Evolutionary conservation across 2,888 invertebrate species (phyloP).

Genomic region (Gortyna flavago): DNA sequence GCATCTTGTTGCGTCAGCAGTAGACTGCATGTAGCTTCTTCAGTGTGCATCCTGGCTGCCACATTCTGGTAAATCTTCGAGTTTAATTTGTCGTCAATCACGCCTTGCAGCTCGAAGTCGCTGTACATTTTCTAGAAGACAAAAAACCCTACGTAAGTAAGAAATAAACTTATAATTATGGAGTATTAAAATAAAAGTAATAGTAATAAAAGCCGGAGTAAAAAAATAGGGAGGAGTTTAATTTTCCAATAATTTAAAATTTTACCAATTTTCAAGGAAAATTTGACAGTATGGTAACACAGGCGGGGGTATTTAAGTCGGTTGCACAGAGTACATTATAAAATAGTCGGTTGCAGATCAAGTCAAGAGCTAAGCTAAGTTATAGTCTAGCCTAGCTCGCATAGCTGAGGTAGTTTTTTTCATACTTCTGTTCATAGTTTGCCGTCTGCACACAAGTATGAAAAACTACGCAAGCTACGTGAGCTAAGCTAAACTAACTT

Average conservation of each 20-base stretch:
- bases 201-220: background rate
- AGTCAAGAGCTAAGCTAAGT: too few species aligned
- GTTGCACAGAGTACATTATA: too few species aligned
- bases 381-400: too few species aligned
- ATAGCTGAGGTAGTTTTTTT: too few species aligned
- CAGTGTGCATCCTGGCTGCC: constrained; percentile 98
- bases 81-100: constrained; percentile 98
- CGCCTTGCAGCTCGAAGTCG: constrained; percentile 99
- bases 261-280: constrained; percentile 4
- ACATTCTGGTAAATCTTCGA: constrained; percentile 98
- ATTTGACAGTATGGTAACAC: background rate
- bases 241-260: background rate
- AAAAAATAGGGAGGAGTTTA: background rate
- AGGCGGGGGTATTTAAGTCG: too few species aligned
- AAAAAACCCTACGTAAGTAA: background rate
- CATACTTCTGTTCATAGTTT: too few species aligned
- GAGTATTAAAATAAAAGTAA: background rate
- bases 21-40: constrained; percentile 98
- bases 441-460: too few species aligned
- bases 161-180: background rate
- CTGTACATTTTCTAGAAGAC: constrained; percentile 98
- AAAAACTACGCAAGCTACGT: too few species aligned
- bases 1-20: constrained; percentile 94
- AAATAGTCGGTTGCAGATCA: too few species aligned
- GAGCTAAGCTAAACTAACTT: too few species aligned